These are phyloP conservation scores for Etia nguti DNA, from an alignment of 2,113 vertebrate species.

Conservation along the genomic window DNA sequence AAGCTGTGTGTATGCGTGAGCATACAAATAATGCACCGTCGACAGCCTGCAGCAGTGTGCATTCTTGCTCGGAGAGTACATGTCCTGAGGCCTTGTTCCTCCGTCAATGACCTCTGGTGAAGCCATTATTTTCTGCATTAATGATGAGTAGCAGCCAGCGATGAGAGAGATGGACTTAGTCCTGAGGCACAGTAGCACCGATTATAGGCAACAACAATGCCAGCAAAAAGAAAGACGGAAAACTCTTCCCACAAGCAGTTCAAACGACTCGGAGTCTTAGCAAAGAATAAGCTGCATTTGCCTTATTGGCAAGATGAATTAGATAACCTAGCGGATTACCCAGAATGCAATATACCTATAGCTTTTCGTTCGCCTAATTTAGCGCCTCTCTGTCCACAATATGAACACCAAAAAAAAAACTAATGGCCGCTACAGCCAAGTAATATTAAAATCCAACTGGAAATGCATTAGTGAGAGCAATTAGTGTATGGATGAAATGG, in stretches of 20 bases:
- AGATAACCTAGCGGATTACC: constrained; percentile 62
- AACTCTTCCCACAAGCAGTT: constrained; percentile 68
- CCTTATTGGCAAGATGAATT: constrained; percentile 60
- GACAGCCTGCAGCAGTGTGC: constrained; percentile 58
- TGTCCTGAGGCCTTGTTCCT: constrained; percentile 62
- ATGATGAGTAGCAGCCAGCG: constrained; percentile 72
- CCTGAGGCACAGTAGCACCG: constrained; percentile 58
- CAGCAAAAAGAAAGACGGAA: constrained; percentile 33
- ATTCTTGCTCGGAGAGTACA: constrained; percentile 69
- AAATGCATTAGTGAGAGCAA: not conserved
- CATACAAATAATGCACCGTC: constrained; percentile 59
- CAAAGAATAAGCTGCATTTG: constrained; percentile 54
- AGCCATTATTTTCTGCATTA: constrained; percentile 76
- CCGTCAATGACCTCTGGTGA: constrained; percentile 70
- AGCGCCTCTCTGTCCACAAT: not conserved
- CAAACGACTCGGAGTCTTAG: constrained; percentile 41
- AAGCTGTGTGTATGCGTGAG: constrained; percentile 10
- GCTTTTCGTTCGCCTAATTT: not conserved
- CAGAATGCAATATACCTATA: constrained; percentile 31
- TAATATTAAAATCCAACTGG: not conserved
- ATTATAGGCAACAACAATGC: constrained; percentile 70
- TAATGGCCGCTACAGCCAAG: not conserved
- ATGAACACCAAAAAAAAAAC: not conserved
- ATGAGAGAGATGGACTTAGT: constrained; percentile 73
- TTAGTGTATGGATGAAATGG: not conserved